Evolutionary conservation across 1,140 invertebrate genomes (phyloP), one percentile per base, ranked within the genome.

Genomic region (Ganaspis sp.): DNA sequence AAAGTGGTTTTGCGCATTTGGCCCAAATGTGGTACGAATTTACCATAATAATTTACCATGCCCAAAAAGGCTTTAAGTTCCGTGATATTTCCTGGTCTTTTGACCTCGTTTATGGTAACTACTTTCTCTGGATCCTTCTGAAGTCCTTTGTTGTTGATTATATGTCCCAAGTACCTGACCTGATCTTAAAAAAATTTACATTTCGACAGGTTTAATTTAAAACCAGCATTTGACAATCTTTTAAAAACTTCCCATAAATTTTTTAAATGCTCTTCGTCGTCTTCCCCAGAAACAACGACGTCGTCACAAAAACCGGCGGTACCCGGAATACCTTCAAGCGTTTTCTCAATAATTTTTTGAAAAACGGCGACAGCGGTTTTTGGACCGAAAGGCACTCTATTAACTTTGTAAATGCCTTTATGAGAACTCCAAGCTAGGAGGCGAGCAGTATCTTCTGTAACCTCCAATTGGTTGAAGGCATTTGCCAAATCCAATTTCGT

Each of bases 381-480:
- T 9, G 34, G 2, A 1, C 70, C 74, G 29, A 53, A 71, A 2
- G 74, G 29, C 9, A 76, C 12, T 15, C 49, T 11, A 75, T 87
- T 87, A 4, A 87, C 38, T 77, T 81, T 85, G 19, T 87, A 69
- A 23, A 40, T 53, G 11, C 73, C 73, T 34, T 38, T 45, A 53
- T 70, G 64, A 15, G 40, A 58, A 45, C 45, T 54, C 26, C 54
- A 83, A 75, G 78, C 79, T 45, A 81, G 21, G 4, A 40, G 1
- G 4, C 19, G n/a, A 1, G 21, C 4, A 3, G 71, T 29, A 3
- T 72, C 23, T 79, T 81, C 79, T 77, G 77, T 64, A 70, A 82
- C 58, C 9, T 19, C 26, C 6, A 80, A 23, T 71, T 83, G 81
- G 15, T 78, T 74, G 53, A 73, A 83, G 11, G 71, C 83, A 37